Evolutionary conservation across 2,797 vertebrate species (phyloP).

Genomic region (Hoplostethus mediterraneus): DNA sequence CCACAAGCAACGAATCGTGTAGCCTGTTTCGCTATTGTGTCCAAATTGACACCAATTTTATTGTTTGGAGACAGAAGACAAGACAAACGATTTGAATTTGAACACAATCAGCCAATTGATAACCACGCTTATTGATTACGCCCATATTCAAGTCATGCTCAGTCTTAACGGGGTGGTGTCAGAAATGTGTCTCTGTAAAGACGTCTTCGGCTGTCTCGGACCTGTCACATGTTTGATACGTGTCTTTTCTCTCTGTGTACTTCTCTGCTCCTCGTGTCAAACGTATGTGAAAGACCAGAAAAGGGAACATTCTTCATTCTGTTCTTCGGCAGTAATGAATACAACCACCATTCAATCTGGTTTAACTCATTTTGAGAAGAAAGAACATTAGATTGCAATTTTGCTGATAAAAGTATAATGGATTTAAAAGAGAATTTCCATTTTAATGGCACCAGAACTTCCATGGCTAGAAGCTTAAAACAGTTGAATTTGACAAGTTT

Average conservation of each 20-base stretch:
- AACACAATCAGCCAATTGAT: constrained; percentile 48
- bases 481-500: constrained; percentile 2
- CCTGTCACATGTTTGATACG: constrained; percentile 75
- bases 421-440: background rate
- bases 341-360: background rate
- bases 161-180: constrained; percentile 58
- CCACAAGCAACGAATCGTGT: constrained; percentile 39
- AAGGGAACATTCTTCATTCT: constrained; percentile 58
- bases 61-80: constrained; percentile 13
- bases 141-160: constrained; percentile 81
- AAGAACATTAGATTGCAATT: background rate
- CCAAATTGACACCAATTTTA: constrained; percentile 28
- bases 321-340: constrained; percentile 37
- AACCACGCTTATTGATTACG: constrained; percentile 49
- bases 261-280: constrained; percentile 80
- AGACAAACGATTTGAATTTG: constrained; percentile 21
- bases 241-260: constrained; percentile 75
- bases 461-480: background rate
- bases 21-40: constrained; percentile 11
- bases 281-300: constrained; percentile 74
- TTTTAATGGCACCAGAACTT: background rate
- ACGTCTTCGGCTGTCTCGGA: constrained; percentile 73
- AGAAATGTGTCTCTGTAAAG: constrained; percentile 69
- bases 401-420: background rate
- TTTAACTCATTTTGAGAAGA: background rate